Conservation (phyloP, 2,797 vertebrate genomes). For the Falco columbarius region DNA sequence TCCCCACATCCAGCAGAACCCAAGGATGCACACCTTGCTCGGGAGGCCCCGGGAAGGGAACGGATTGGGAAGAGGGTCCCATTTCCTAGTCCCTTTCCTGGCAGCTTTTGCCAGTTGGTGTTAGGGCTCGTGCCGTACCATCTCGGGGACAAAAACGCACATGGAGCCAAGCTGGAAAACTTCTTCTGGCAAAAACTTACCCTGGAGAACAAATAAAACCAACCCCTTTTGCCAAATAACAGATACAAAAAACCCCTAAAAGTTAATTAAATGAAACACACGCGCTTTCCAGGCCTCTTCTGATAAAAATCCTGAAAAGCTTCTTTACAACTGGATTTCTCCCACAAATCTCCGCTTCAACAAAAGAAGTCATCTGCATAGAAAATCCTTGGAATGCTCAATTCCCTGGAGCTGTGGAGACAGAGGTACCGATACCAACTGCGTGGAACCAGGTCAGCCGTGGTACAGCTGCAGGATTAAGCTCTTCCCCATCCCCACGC, state of each 20-base stretch:
- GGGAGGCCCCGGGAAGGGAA: not conserved
- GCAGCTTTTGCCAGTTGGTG: not conserved
- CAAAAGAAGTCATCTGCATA: not conserved
- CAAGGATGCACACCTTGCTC: not conserved
- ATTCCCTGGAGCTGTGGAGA: not conserved
- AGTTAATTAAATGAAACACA: not conserved
- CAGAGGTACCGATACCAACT: not conserved
- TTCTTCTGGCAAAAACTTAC: not conserved
- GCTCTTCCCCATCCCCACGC: not conserved
- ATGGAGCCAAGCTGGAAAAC: not conserved
- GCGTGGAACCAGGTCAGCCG: not conserved
- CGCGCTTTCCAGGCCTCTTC: not conserved
- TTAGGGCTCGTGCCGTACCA: fast-evolving
- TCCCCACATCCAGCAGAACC: not conserved
- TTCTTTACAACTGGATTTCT: not conserved
- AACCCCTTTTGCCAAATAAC: not conserved
- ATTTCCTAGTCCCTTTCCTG: fast-evolving
- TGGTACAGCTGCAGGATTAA: not conserved
- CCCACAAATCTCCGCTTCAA: not conserved
- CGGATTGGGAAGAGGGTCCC: fast-evolving
- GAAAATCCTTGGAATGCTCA: not conserved
- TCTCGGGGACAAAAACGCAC: not conserved
- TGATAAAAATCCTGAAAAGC: not conserved
- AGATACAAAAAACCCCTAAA: not conserved
- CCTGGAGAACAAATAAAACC: not conserved